Percentiles rank a stretch among this genome's conserved stretches.
Evolutionary conservation across 2,888 invertebrate genomes (phyloP).

Genomic region (Elegia similella): DNA sequence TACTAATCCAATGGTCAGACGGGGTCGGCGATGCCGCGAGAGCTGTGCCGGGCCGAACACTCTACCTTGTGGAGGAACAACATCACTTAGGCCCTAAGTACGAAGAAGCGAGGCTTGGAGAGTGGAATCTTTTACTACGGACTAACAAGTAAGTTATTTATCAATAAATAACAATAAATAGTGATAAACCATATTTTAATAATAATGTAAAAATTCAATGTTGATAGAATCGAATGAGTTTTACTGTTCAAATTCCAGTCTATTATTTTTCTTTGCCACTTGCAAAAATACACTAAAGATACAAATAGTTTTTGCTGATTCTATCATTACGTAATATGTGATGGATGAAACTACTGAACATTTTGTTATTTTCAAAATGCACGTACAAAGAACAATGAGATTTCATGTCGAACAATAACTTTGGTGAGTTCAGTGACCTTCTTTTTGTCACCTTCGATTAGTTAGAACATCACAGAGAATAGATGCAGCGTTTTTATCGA

Average conservation of each 20-base stretch:
- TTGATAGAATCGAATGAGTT: background rate
- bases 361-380: background rate
- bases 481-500: background rate
- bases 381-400: background rate
- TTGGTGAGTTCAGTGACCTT: slow-evolving; percentile 11
- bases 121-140: slow-evolving; percentile 83
- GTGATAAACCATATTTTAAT: background rate
- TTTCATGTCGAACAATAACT: background rate
- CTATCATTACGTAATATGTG: background rate
- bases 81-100: slow-evolving; percentile 86
- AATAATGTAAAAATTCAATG: background rate
- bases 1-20: slow-evolving; percentile 70
- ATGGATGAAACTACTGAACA: background rate
- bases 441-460: slow-evolving; percentile 23
- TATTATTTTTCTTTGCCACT: background rate
- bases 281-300: too few species aligned
- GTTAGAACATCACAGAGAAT: background rate
- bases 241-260: background rate
- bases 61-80: slow-evolving; percentile 86
- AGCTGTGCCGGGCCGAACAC: slow-evolving; percentile 63
- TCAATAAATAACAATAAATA: background rate
- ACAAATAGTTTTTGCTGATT: too few species aligned
- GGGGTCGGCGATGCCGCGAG: slow-evolving; percentile 70
- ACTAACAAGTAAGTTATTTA: slow-evolving; percentile 65
- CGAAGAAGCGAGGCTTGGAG: slow-evolving; percentile 83